These are phyloP conservation scores for Orchesellides sinensis DNA, from an alignment of 2,888 invertebrate genomes.

Conservation along the genomic window DNA sequence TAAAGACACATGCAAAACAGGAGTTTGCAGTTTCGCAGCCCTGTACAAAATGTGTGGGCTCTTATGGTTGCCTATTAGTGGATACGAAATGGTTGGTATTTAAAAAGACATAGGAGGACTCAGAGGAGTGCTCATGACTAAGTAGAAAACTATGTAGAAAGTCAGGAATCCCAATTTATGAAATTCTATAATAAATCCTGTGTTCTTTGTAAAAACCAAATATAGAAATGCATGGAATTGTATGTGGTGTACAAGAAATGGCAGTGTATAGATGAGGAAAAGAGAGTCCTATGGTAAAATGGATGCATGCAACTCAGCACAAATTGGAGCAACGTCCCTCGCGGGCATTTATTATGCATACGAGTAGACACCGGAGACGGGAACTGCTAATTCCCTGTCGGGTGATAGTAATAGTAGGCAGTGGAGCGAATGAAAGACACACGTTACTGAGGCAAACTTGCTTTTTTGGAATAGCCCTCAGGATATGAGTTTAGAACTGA, in stretches of 20 bases:
- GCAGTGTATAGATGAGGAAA: conserved; percentile 7
- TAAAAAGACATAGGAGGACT: conserved; percentile 57
- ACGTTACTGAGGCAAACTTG: conserved; percentile 17
- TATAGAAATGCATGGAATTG: no score
- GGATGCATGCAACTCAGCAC: conserved; percentile 59
- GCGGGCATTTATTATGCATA: conserved; percentile 66
- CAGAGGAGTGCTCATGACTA: conserved; percentile 48
- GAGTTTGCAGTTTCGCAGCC: conserved; percentile 28
- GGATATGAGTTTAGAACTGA: conserved; percentile 43
- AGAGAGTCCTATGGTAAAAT: conserved; percentile 40
- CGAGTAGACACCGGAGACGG: conserved; percentile 63
- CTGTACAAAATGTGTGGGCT: no score
- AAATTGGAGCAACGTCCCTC: conserved; percentile 60
- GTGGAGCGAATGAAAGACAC: conserved; percentile 34
- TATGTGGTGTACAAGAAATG: conserved; percentile 10
- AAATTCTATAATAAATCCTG: conserved; percentile 60
- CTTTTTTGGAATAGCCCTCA: conserved; percentile 39
- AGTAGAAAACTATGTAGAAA: conserved; percentile 61
- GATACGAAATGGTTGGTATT: conserved; percentile 27
- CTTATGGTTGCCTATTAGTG: conserved; percentile 6
- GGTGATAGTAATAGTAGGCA: conserved; percentile 45
- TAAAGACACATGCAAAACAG: conserved; percentile 12
- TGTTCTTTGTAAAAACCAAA: conserved; percentile 14
- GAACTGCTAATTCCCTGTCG: conserved; percentile 64
- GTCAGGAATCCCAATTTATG: conserved; percentile 62